Base-by-base conservation (phyloP, 1,140 invertebrate genomes). In the fruit fly (Drosophila melanogaster) region DNA sequence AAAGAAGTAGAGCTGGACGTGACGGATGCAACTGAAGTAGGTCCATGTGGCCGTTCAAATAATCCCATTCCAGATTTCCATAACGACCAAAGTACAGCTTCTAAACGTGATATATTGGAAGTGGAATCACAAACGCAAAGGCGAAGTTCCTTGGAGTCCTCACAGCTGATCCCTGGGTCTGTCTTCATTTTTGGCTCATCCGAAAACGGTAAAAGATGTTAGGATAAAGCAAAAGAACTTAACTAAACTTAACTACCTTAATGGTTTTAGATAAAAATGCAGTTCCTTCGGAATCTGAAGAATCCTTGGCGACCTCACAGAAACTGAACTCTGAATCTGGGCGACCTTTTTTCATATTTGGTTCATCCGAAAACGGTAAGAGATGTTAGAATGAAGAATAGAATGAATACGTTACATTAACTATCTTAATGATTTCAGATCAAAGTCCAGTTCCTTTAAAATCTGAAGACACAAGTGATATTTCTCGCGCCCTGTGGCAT, bases 81-180 rank as follows among this genome's bases (percentile, higher is more conserved):
- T 14, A 75, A 51, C 59, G 78, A 86, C 67, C 81, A 86, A 81
- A 75, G 69, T 62, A 56, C 46, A 49, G 62, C 74, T 53, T 62
- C 69, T 40, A 67, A 46, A 40, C 69, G 74, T 77, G 51, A 86
- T 56, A 74, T 62, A 62, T 60, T 78, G 37, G 71, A 74, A 46
- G 77, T 43, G 61, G 65, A 43, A 69, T 41, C 37, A 79, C 60
- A 33, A 75, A 62, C 44, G 43, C 51, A 40, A 71, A 43, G 54
- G 65, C 57, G 17, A 19, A 53, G 37, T 51, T 40, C 35, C 17
- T 11, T 60, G 24, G 50, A 33, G 33, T 38, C 49, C 43, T 7
- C 56, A 43, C 40, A 54, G 17, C 30, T 14, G 38, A 44, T 24
- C 37, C 15, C 49, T 49, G 50, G 35, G 38, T 10, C 40, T 35